Base-by-base conservation (phyloP, 2,888 invertebrate species). In the Lasioglossum leucozonium region DNA sequence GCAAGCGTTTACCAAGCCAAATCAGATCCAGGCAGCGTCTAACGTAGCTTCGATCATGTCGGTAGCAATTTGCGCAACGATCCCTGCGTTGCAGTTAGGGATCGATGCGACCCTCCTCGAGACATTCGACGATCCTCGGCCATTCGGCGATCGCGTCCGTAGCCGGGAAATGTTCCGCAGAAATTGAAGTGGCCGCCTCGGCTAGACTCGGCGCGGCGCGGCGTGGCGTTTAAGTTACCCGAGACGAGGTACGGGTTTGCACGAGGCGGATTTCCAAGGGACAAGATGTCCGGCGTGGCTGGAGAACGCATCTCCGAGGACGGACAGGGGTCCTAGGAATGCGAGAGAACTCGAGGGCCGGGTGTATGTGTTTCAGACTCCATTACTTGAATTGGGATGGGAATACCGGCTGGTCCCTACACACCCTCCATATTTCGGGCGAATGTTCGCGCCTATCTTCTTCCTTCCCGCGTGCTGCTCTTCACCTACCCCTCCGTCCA, bases 331-430 rank as follows among this genome's bases (percentile, higher is more conserved):
- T 89, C 90, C 90, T 6, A 84, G 86, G 86, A 92, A 93, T 94
- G 73, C 72, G n/a, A 47, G 44, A 47, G 26, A 37, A 40, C 30
- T 34, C 44, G 58, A 40, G 62, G 26, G 16, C 37, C 16, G 55
- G 11, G 18, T 82, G 44, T 69, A 47, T 65, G 84, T 65, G 93
- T 93, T 94, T 94, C 92, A 91, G 93, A 92, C 93, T 94, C 94
- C 93, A 94, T 94, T 94, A 93, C 93, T 93, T 87, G 93, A 92
- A 94, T 94, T 94, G 94, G 89, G 92, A 92, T 93, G 94, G 94
- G 93, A 94, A 93, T 94, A 94, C 82, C 79, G 81, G 88, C 85
- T 84, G 91, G 91, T 94, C 94, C 92, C 94, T 89, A 85, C 92
- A 91, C 62, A 88, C 91, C 90, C 90, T 91, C 92, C 92, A 92